phyloP scores from a whole-genome alignment of 2,888 invertebrate genomes.

The Xylophagus ater region DNA sequence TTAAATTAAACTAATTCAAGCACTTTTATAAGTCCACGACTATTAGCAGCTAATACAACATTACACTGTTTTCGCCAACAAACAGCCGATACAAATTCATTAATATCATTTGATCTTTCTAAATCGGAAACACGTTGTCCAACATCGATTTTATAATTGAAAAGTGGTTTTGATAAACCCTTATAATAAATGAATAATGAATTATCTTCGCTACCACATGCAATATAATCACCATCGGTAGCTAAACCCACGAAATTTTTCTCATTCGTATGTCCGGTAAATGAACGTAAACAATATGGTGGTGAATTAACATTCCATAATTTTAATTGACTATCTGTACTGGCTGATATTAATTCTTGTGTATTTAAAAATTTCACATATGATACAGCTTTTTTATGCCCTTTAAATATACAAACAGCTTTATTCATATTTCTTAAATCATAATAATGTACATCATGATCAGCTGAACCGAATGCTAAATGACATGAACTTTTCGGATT shows the following conservation, averaged over 20 bases:
- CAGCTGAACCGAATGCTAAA: slow-evolving; percentile 91
- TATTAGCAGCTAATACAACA: slow-evolving; percentile 85
- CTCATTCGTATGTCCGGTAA: slow-evolving; percentile 86
- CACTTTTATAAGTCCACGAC: slow-evolving; percentile 87
- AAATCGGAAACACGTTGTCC: slow-evolving; percentile 14
- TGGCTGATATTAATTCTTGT: slow-evolving; percentile 79
- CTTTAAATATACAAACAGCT: slow-evolving; percentile 71
- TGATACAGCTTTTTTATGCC: slow-evolving; percentile 88
- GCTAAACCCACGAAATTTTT: slow-evolving; percentile 93
- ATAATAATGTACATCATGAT: slow-evolving; percentile 93
- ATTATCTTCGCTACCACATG: slow-evolving; percentile 92
- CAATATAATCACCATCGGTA: slow-evolving; percentile 83
- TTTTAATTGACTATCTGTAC: slow-evolving; percentile 82
- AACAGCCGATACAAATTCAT: slow-evolving; percentile 91
- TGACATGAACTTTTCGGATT: slow-evolving; percentile 76
- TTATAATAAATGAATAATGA: slow-evolving; percentile 86
- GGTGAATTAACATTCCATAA: slow-evolving; percentile 74
- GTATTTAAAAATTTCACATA: slow-evolving; percentile 85
- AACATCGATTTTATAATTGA: slow-evolving; percentile 78
- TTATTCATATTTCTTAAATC: slow-evolving; percentile 76
- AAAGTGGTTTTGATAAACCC: slow-evolving; percentile 73
- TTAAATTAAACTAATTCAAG: slow-evolving; percentile 54
- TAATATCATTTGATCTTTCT: slow-evolving; percentile 51
- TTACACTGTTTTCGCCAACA: slow-evolving; percentile 82
- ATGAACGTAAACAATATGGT: slow-evolving; percentile 69